These are phyloP conservation scores for Nasonia longicornis DNA, from an alignment of 1,140 invertebrate genomes.

Conservation along the genomic window DNA sequence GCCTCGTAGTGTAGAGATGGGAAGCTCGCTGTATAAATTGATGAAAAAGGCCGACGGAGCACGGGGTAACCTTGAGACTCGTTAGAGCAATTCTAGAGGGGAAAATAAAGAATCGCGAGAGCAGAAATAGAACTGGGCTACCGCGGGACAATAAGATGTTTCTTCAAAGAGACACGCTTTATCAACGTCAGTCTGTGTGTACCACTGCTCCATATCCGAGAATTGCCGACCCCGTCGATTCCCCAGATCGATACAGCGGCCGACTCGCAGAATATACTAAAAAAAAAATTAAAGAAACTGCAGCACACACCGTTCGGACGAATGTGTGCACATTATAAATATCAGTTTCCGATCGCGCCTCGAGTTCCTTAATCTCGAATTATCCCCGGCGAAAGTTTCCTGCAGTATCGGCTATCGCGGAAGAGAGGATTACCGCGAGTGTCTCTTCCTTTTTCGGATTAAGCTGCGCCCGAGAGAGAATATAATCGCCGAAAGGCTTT, in stretches of 20 bases:
- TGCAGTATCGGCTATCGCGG: neutral
- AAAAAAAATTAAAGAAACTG: neutral
- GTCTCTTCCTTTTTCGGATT: conserved; percentile 23
- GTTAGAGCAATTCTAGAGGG: too few relatives aligned
- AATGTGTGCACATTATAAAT: neutral
- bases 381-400: conserved; percentile 25
- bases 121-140: neutral
- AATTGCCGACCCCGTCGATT: too few relatives aligned
- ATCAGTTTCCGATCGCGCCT: neutral
- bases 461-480: neutral
- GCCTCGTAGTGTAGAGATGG: too few relatives aligned
- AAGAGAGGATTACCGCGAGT: conserved; percentile 25
- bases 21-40: neutral
- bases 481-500: conserved; percentile 4
- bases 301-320: neutral
- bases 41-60: neutral
- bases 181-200: neutral
- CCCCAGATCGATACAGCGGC: too few relatives aligned
- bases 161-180: neutral
- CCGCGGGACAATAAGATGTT: neutral
- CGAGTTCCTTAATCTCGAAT: conserved; percentile 33
- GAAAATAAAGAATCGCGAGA: neutral
- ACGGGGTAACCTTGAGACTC: too few relatives aligned
- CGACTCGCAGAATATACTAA: too few relatives aligned
- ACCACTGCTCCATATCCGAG: neutral